phyloP scores from a whole-genome alignment of 2,797 vertebrate species.

The Arremon brunneinucha region DNA sequence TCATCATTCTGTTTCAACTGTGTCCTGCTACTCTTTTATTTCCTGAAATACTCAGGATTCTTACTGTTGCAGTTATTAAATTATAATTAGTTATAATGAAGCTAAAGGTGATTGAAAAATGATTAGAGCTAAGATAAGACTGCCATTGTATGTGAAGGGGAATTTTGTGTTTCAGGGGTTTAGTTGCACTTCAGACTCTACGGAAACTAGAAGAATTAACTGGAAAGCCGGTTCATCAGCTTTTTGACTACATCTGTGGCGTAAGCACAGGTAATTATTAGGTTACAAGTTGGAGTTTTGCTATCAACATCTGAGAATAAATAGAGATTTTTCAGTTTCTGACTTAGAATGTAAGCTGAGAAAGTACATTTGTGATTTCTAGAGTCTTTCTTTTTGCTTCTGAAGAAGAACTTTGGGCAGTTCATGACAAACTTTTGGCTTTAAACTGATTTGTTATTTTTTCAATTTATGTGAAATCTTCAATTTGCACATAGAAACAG shows the following conservation, averaged over 20 bases:
- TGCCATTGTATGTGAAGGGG: background rate
- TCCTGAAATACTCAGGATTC: background rate
- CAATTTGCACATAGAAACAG: background rate
- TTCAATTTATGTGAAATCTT: background rate
- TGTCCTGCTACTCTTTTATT: background rate
- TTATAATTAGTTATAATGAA: background rate
- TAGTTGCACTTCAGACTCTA: conserved; percentile 92
- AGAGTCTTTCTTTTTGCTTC: background rate
- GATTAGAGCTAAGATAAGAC: background rate
- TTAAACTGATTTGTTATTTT: background rate
- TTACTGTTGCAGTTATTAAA: background rate
- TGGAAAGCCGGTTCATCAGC: conserved; percentile 90
- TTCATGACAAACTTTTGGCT: background rate
- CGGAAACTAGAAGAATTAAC: conserved; percentile 89
- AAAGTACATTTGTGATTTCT: background rate
- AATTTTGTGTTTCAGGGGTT: conserved; percentile 81
- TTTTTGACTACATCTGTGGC: conserved; percentile 97
- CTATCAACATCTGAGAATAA: background rate
- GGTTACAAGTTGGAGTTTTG: background rate
- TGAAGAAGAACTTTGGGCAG: background rate
- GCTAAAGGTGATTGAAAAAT: background rate
- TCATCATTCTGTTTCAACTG: background rate
- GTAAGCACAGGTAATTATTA: conserved; percentile 90
- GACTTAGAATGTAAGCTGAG: background rate
- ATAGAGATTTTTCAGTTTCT: background rate